Conservation (phyloP, 92 coral and sea anemone species). For the Phenganax marumi region DNA sequence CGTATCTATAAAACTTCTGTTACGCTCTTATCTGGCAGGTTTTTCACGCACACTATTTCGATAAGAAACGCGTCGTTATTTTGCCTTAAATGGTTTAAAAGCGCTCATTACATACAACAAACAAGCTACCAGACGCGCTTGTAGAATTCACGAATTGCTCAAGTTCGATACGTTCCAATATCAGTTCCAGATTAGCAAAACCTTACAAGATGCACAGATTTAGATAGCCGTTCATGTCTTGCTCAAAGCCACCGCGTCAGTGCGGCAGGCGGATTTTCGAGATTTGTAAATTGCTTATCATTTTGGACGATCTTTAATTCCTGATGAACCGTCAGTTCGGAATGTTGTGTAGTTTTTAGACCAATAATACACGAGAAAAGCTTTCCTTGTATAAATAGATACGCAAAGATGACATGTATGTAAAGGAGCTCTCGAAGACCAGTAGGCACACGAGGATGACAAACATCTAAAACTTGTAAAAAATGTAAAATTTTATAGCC, state of each 20-base stretch:
- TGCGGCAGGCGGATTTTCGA: neutral
- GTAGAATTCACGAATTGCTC: neutral
- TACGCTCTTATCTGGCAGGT: neutral
- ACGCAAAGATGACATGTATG: neutral
- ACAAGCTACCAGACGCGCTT: neutral
- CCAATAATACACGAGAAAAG: neutral
- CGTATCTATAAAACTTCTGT: neutral
- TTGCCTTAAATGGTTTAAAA: slow-evolving; percentile 4
- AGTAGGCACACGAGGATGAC: neutral
- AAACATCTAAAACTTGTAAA: slow-evolving; percentile 6
- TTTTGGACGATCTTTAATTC: neutral
- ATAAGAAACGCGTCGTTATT: neutral
- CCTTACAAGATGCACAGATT: neutral
- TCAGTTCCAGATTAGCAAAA: neutral
- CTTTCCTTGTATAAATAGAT: neutral
- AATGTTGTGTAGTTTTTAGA: neutral
- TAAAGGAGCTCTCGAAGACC: neutral
- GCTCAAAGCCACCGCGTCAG: slow-evolving; percentile 10
- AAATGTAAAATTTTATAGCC: slow-evolving; percentile 22
- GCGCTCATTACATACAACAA: neutral
- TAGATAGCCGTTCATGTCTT: too few species aligned
- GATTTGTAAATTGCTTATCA: neutral
- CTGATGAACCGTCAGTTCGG: neutral
- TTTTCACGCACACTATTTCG: neutral
- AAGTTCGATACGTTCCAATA: neutral